Conservation (phyloP, 2,888 invertebrate genomes). For the Diadegma fenestrale region DNA sequence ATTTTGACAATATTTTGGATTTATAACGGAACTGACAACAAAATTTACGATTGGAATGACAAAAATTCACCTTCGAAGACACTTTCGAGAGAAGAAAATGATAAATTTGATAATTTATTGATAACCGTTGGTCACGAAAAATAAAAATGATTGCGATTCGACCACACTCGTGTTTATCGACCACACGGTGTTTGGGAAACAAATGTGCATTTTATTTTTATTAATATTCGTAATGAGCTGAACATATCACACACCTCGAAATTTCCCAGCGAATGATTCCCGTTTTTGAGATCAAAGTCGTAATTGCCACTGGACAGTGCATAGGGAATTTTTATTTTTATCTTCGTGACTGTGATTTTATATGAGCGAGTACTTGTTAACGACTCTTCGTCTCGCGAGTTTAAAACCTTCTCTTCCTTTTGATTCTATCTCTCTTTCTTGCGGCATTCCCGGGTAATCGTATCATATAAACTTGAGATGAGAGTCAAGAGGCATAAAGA, state of each 20-base stretch:
- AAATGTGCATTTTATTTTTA: neutral
- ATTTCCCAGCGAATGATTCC: constrained; percentile 11
- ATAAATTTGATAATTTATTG: neutral
- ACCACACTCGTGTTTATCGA: neutral
- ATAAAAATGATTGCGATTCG: neutral
- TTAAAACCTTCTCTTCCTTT: constrained; percentile 16
- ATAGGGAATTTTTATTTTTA: constrained; percentile 10
- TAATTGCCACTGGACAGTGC: neutral
- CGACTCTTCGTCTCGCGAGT: constrained; percentile 27
- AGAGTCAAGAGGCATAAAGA: constrained; percentile 23
- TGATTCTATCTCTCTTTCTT: constrained; percentile 60
- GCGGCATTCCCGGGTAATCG: constrained; percentile 8
- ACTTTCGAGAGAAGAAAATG: no score
- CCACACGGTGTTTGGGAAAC: neutral
- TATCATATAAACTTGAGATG: constrained; percentile 27
- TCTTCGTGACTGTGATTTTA: constrained; percentile 48
- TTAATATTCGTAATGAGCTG: constrained; percentile 12
- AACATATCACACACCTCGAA: constrained; percentile 26
- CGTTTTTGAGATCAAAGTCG: constrained; percentile 25
- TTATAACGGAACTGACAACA: no score
- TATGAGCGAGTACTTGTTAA: constrained; percentile 41
- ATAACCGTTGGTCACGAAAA: neutral
- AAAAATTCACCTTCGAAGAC: no score
- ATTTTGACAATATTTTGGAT: no score
- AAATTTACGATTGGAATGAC: no score